Conservation (phyloP, 2,888 invertebrate species). For the Dione juno region DNA sequence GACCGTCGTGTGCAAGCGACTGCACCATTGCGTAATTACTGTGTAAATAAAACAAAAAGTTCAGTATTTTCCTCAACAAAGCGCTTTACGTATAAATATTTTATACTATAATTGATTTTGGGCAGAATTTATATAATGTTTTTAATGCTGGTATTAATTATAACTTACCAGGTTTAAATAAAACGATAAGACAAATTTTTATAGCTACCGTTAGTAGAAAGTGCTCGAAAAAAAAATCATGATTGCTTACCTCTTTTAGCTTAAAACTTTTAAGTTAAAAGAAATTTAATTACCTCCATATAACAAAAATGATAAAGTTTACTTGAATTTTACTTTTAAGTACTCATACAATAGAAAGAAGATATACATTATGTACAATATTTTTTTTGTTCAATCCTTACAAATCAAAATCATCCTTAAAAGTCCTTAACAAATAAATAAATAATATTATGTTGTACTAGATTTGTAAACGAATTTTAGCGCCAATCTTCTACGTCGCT, state of each 20-base stretch:
- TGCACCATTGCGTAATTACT: conserved; percentile 98
- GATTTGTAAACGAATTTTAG: too few relatives aligned
- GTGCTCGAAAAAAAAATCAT: conserved; percentile 6
- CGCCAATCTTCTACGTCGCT: too few relatives aligned
- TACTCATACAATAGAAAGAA: not conserved
- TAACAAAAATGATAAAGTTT: not conserved
- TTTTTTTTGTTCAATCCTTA: too few relatives aligned
- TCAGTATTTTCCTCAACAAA: conserved; percentile 11
- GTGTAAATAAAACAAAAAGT: conserved; percentile 45
- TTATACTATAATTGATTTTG: not conserved
- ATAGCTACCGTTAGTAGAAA: not conserved
- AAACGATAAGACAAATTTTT: not conserved
- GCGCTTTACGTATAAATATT: not conserved
- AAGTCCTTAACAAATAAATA: too few relatives aligned
- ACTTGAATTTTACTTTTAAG: not conserved
- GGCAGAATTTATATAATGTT: not conserved
- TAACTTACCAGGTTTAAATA: not conserved
- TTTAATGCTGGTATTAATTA: not conserved
- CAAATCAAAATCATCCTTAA: too few relatives aligned
- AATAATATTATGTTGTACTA: too few relatives aligned
- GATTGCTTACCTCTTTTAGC: not conserved
- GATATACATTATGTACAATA: not conserved
- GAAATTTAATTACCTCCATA: not conserved
- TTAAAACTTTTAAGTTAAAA: conserved; percentile 7
- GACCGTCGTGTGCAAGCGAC: conserved; percentile 93